A percentile compares a stretch with the other conserved stretches of the same genome.
Conservation (phyloP, 2,113 vertebrate genomes). For the Lycocorax pyrrhopterus region DNA sequence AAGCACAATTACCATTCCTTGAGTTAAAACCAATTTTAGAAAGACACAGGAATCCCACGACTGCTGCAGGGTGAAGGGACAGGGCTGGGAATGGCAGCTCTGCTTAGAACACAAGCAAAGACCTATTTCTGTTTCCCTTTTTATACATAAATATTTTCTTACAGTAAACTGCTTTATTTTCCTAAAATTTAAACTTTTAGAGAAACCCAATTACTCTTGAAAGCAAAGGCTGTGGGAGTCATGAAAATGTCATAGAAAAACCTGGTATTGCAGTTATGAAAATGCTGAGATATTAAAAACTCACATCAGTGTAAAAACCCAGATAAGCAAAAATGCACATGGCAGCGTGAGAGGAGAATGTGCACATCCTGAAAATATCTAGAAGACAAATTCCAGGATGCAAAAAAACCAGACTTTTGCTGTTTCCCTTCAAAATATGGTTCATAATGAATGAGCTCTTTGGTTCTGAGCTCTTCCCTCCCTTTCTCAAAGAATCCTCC, state of each 20-base stretch:
- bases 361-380: not conserved
- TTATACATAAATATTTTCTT: not conserved
- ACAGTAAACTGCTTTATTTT: not conserved
- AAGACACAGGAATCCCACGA: not conserved
- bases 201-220: not conserved
- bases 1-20: not conserved
- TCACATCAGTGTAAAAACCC: not conserved
- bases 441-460: not conserved
- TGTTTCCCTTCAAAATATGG: not conserved
- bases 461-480: not conserved
- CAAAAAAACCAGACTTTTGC: not conserved
- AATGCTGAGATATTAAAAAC: not conserved
- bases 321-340: not conserved
- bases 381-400: not conserved
- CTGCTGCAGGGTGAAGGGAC: not conserved
- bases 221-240: not conserved
- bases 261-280: not conserved
- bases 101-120: not conserved
- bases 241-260: not conserved
- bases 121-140: not conserved
- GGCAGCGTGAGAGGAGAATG: not conserved
- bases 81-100: not conserved
- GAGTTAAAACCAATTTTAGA: not conserved
- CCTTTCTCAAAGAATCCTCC: not conserved
- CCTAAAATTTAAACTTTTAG: not conserved